Conservation (phyloP, 2,888 invertebrate species). For the Formica aserva region DNA sequence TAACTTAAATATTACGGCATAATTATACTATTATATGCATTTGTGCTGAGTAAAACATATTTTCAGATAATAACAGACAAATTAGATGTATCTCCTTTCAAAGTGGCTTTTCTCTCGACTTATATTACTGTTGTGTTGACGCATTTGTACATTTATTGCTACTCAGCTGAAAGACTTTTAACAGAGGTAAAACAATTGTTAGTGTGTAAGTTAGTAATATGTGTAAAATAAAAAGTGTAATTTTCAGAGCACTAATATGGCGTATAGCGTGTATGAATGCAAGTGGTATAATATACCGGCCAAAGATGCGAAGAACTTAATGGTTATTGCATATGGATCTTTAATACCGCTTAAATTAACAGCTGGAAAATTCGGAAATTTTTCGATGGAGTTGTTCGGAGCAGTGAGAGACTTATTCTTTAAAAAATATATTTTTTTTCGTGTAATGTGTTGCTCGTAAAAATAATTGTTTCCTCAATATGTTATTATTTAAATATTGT, state of each 20-base stretch:
- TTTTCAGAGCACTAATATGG: background rate
- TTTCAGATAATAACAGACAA: background rate
- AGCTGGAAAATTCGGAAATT: too few species aligned
- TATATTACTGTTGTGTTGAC: background rate
- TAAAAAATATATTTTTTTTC: background rate
- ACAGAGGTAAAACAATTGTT: background rate
- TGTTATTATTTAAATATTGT: too few species aligned
- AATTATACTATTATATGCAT: too few species aligned
- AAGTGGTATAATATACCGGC: too few species aligned
- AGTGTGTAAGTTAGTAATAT: background rate
- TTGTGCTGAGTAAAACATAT: background rate
- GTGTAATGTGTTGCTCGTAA: too few species aligned
- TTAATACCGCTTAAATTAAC: too few species aligned
- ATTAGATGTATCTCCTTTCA: background rate
- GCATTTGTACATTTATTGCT: background rate
- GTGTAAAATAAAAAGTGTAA: background rate
- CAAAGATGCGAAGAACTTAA: too few species aligned
- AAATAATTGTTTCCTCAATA: too few species aligned
- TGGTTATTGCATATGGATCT: too few species aligned
- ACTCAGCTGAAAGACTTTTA: background rate
- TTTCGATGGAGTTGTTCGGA: constrained; percentile 67
- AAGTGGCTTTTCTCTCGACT: background rate
- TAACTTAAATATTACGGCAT: constrained; percentile 40
- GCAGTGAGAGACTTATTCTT: constrained; percentile 56
- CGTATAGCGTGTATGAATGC: background rate